These are phyloP conservation scores for Cirrhinus mrigala DNA, from an alignment of 2,797 vertebrate genomes.

Conservation along the genomic window DNA sequence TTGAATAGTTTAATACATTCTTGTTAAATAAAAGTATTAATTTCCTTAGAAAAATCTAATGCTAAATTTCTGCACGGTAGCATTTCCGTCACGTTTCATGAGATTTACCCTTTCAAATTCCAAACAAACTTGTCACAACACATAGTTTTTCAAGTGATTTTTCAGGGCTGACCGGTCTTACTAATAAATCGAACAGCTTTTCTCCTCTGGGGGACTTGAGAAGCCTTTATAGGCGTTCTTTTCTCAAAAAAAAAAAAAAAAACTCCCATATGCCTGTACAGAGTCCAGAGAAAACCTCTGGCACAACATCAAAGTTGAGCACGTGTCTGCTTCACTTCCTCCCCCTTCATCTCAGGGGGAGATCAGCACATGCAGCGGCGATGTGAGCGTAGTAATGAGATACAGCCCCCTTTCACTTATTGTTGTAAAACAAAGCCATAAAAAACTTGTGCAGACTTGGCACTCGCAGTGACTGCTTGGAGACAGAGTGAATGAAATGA, in stretches of 20 bases:
- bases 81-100: too few relatives aligned
- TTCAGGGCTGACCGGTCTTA: slow-evolving; percentile 37
- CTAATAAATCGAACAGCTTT: slow-evolving; percentile 30
- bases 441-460: slow-evolving; percentile 37
- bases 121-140: slow-evolving; percentile 12
- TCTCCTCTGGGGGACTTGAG: slow-evolving; percentile 56
- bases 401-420: slow-evolving; percentile 20
- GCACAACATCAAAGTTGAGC: slow-evolving; percentile 71
- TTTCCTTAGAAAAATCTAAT: background rate
- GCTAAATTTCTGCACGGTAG: background rate
- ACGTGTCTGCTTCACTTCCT: slow-evolving; percentile 73
- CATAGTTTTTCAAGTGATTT: background rate
- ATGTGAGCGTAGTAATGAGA: slow-evolving; percentile 34
- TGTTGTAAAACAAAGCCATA: slow-evolving; percentile 36
- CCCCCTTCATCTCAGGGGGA: slow-evolving; percentile 56
- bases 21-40: background rate
- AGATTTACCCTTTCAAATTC: background rate
- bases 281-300: slow-evolving; percentile 70
- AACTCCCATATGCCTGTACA: slow-evolving; percentile 63
- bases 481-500: slow-evolving; percentile 23
- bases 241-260: slow-evolving; percentile 49
- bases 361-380: slow-evolving; percentile 39
- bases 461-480: slow-evolving; percentile 3
- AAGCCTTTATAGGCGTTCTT: slow-evolving; percentile 60
- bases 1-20: background rate